These are phyloP conservation scores for Gnathonemus longibarbis DNA, from an alignment of 2,113 vertebrate genomes.

Conservation along the genomic window DNA sequence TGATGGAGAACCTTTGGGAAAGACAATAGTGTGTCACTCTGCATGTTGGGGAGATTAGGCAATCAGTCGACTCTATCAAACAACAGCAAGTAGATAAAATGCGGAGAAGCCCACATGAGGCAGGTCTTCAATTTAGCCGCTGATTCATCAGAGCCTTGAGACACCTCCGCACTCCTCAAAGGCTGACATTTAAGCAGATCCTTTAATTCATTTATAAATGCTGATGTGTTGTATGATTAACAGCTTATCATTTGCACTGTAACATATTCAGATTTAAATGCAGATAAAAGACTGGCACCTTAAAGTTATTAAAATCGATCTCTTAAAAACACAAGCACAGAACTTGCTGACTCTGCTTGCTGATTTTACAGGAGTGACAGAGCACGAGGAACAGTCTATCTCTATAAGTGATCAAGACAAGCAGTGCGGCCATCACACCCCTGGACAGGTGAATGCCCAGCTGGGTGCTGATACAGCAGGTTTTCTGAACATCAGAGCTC, in stretches of 20 bases:
- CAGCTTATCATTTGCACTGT: background rate
- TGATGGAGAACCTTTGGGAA: background rate
- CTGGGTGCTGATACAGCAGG: background rate
- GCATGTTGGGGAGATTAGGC: background rate
- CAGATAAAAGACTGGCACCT: background rate
- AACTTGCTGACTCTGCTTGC: background rate
- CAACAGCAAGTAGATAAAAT: background rate
- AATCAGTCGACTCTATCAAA: background rate
- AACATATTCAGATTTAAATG: background rate
- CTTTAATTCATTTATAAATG: background rate
- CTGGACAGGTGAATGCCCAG: background rate
- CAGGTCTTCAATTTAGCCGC: background rate
- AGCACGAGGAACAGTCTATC: background rate
- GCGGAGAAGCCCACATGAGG: background rate
- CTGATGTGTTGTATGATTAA: background rate
- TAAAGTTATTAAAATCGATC: background rate
- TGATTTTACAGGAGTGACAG: background rate
- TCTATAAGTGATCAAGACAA: background rate
- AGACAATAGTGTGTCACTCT: background rate
- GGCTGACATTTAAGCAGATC: background rate
- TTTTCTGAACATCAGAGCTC: background rate
- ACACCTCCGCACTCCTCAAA: background rate
- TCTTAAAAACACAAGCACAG: background rate
- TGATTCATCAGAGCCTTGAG: background rate
- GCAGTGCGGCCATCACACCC: background rate